phyloP scores from a whole-genome alignment of 2,888 invertebrate species.

The Cantharis rustica region DNA sequence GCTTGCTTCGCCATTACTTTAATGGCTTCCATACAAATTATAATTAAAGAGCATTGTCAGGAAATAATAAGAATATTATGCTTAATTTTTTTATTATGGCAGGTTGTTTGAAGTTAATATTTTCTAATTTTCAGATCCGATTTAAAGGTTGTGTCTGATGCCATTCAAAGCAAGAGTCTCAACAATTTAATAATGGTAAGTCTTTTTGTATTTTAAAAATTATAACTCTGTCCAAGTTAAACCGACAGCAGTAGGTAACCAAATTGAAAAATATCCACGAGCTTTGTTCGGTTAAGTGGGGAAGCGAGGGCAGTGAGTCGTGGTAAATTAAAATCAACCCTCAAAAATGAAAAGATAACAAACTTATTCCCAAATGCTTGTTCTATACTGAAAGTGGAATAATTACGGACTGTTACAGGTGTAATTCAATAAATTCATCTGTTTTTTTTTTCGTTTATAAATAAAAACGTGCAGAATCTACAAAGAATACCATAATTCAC shows the following conservation, averaged over 20 bases:
- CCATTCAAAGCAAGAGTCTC: conserved; percentile 59
- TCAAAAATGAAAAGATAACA: neutral
- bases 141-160: conserved; percentile 56
- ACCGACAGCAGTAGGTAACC: no score
- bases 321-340: neutral
- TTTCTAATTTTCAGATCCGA: conserved; percentile 56
- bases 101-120: neutral
- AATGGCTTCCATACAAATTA: neutral
- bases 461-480: no score
- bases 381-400: no score
- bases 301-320: neutral
- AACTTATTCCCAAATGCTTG: no score
- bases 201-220: neutral
- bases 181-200: conserved; percentile 61
- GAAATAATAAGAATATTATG: neutral
- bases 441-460: no score
- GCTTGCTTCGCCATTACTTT: neutral
- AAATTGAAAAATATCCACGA: no score
- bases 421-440: no score
- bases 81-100: neutral
- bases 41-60: neutral
- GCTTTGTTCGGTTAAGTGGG: neutral
- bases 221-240: neutral
- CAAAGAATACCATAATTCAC: no score
- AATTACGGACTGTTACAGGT: no score